Base-by-base conservation (phyloP, 1,140 invertebrate species). In the Pollicipes pollicipes region DNA sequence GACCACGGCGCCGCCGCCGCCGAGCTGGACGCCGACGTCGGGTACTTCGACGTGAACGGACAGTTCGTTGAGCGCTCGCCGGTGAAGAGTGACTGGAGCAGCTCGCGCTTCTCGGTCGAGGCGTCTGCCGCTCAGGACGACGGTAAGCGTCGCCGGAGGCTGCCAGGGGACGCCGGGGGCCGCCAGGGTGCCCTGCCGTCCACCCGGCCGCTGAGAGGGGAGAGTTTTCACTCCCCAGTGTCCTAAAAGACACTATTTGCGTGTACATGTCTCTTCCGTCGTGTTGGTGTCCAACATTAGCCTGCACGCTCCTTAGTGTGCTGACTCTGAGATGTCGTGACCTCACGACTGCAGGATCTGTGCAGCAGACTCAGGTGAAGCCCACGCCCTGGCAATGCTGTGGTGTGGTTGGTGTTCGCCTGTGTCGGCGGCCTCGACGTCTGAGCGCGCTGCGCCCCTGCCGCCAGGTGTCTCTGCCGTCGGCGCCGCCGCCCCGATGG, bases 41-140 rank as follows among this genome's bases (percentile, higher is more conserved):
- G 64, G 24, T 66, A 66, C 28, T 66, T 66, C 27, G 64, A 66
- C 64, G 64, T 66, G n/a, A 66, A 66, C 64, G 64, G 64, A 66
- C 64, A 66, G 64, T 66, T 66, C 28, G 28, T 66, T 21, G 64
- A 66, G 64, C n/a, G 64, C 6, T 21, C 10, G 27, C 64, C 64
- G 3, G n/a, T 58, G 45, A 58, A 58, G 45, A 2, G 13, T 10
- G 45, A 58, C 45, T 58, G 45, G 45, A 21, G 45, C 6, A 21
- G 45, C 13, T 10, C 45, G 6, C 45, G 24, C 2, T 58, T 58
- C 21, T 10, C 13, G 2, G 13, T 58, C 13, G 45, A 58, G 13
- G 45, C 6, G 6, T 10, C 17, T 10, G 45, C 21, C 17, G 45
- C 10, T 21, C 6, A 17, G 35, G 45, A 58, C 21, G 2, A 10